Conservation (phyloP, 2,888 invertebrate species). For the Cheilosia grossa region DNA sequence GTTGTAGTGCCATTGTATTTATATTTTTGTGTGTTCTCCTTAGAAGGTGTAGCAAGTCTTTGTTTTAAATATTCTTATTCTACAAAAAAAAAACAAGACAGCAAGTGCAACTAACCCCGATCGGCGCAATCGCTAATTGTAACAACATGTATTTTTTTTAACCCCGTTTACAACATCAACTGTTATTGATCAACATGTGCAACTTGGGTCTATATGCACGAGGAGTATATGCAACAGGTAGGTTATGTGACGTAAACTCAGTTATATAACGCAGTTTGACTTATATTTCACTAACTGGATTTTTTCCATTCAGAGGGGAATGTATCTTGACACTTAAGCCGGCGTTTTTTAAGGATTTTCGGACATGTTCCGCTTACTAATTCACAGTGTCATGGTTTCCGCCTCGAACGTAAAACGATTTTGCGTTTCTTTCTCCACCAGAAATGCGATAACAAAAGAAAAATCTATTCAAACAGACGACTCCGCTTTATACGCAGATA, state of each 20-base stretch:
- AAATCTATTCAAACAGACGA: slow-evolving; percentile 18
- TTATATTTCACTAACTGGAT: slow-evolving; percentile 42
- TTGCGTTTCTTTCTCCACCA: background rate
- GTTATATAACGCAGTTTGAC: slow-evolving; percentile 55
- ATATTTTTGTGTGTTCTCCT: slow-evolving; percentile 5
- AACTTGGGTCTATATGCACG: slow-evolving; percentile 16
- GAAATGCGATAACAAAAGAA: slow-evolving; percentile 44
- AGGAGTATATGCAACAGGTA: slow-evolving; percentile 13
- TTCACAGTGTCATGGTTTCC: slow-evolving; percentile 24
- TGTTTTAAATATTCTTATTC: slow-evolving; percentile 16
- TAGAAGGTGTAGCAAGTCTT: slow-evolving; percentile 1
- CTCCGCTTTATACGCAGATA: slow-evolving; percentile 20
- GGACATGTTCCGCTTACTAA: slow-evolving; percentile 22
- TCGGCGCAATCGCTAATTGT: slow-evolving; percentile 22
- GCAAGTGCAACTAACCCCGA: background rate
- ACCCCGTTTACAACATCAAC: slow-evolving; percentile 47
- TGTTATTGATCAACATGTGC: slow-evolving; percentile 46
- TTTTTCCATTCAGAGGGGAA: slow-evolving; percentile 17
- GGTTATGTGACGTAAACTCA: slow-evolving; percentile 25
- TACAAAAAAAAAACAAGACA: background rate
- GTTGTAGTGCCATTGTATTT: slow-evolving; percentile 19
- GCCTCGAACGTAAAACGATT: slow-evolving; percentile 51
- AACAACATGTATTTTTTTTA: slow-evolving; percentile 19
- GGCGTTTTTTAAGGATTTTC: slow-evolving; percentile 46
- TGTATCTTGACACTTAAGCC: slow-evolving; percentile 49